Evolutionary conservation across 2,113 vertebrate species (phyloP).

Genomic region (Sylvietta virens): DNA sequence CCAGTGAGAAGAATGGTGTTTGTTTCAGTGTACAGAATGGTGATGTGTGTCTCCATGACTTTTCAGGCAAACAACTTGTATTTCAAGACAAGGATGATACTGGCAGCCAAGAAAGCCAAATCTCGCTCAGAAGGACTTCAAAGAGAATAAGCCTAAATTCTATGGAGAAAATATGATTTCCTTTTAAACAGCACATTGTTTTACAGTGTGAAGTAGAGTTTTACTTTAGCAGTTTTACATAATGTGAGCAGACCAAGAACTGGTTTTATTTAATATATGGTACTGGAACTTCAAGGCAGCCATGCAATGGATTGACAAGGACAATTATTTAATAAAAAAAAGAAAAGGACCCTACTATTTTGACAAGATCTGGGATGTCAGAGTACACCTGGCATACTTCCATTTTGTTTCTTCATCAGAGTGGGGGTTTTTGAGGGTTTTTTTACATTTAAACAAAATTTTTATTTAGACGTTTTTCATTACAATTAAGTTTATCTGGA

Average conservation of each 20-base stretch:
- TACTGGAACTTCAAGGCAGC: constrained; percentile 60
- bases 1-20: constrained; percentile 73
- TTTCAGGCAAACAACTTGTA: constrained; percentile 66
- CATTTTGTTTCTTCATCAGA: constrained; percentile 24
- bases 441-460: constrained; percentile 4
- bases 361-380: neutral
- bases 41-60: constrained; percentile 73
- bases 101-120: constrained; percentile 60
- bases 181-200: constrained; percentile 35
- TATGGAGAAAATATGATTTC: constrained; percentile 75
- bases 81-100: constrained; percentile 68
- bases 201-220: constrained; percentile 41
- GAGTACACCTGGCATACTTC: constrained; percentile 8
- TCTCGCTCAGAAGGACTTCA: constrained; percentile 75
- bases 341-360: neutral
- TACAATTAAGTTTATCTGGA: constrained; percentile 13
- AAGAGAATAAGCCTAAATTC: constrained; percentile 72
- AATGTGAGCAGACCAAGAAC: constrained; percentile 72
- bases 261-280: constrained; percentile 61
- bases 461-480: constrained; percentile 37
- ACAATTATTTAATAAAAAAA: neutral
- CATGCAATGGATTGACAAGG: constrained; percentile 31
- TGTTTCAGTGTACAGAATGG: constrained; percentile 74
- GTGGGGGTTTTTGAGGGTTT: neutral
- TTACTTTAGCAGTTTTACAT: constrained; percentile 63